These are phyloP conservation scores for Elephas maximus DNA, from an alignment of 2,113 vertebrate species.

Conservation along the genomic window DNA sequence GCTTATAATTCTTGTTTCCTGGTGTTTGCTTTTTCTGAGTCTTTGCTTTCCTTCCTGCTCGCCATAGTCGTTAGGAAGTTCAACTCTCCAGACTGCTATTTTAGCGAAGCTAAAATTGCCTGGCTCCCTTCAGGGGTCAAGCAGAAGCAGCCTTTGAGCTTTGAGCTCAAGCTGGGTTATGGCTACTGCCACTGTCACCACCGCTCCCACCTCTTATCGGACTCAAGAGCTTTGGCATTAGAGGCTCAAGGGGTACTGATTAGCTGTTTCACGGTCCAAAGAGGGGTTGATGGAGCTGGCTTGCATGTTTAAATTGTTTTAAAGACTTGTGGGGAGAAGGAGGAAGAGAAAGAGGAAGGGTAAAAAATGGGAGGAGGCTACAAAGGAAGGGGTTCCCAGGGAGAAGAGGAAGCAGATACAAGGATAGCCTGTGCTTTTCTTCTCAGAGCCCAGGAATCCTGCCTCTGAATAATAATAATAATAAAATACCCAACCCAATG, in stretches of 20 bases:
- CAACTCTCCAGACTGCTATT: not conserved
- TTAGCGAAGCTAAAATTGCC: conserved; percentile 24
- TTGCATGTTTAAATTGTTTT: not conserved
- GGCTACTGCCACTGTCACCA: not conserved
- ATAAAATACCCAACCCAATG: not conserved
- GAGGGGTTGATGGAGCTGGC: conserved; percentile 2
- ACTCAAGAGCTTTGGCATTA: not conserved
- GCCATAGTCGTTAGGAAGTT: conserved; percentile 27
- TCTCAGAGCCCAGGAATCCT: not conserved
- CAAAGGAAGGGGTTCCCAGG: not conserved
- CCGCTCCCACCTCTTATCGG: not conserved
- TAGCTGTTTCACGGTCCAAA: not conserved
- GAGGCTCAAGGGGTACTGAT: conserved; percentile 20
- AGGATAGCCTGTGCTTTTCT: not conserved
- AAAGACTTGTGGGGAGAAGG: not conserved
- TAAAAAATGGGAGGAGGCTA: not conserved
- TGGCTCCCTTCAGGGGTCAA: not conserved
- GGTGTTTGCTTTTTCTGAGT: conserved; percentile 11
- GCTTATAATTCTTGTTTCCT: not conserved
- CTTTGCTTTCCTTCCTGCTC: conserved; percentile 40
- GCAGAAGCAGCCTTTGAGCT: not conserved
- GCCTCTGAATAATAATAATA: not conserved
- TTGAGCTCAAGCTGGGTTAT: not conserved
- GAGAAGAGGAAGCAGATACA: not conserved
- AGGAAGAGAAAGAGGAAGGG: no score